phyloP scores from a whole-genome alignment of 2,797 vertebrate species.

The Poliocrania exsul region DNA sequence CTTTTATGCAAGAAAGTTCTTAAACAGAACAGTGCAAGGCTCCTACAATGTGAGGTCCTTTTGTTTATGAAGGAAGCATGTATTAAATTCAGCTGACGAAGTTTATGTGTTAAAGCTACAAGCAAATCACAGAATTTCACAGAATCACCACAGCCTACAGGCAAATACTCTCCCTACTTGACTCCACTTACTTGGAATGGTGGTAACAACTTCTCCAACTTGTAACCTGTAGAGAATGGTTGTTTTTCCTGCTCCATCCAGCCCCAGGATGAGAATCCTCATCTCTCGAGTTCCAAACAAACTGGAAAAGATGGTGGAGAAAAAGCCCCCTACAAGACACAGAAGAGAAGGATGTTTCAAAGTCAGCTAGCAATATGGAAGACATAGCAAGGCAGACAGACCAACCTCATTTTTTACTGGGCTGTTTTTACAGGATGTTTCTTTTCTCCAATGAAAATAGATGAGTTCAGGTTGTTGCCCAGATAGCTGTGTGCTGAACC shows the following conservation, averaged over 20 bases:
- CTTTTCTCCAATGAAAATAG: neutral
- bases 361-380: neutral
- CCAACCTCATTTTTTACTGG: neutral
- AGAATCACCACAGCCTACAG: too few species aligned
- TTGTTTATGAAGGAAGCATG: rapidly evolving
- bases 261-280: conserved; percentile 96
- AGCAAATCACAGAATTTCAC: neutral
- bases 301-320: conserved; percentile 94
- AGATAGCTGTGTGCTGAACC: neutral
- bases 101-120: neutral
- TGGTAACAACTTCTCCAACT: conserved; percentile 98
- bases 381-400: neutral
- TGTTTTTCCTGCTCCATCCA: conserved; percentile 97
- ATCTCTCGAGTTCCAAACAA: conserved; percentile 96
- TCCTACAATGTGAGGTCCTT: neutral
- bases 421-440: neutral
- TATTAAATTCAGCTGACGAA: neutral
- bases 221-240: conserved; percentile 96
- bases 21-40: neutral
- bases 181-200: conserved; percentile 92
- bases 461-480: neutral
- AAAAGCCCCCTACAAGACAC: conserved; percentile 86
- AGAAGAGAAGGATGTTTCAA: neutral
- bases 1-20: neutral
- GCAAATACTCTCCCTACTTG: neutral